phyloP scores from a whole-genome alignment of 30 jellyfish, hydroid and myxozoan species.

The Aurelia aurita region DNA sequence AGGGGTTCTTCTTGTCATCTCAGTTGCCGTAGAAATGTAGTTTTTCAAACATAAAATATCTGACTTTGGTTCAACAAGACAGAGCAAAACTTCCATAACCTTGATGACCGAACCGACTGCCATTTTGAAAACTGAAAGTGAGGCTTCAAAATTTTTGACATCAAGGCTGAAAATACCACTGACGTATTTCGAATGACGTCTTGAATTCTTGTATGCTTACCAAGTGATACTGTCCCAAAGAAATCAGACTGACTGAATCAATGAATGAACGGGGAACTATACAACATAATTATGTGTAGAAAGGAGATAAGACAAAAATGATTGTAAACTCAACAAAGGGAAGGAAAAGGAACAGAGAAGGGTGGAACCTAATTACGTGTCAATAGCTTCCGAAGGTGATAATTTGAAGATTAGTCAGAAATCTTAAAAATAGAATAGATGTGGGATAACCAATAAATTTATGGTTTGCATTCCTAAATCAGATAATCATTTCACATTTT shows the following conservation, averaged over 20 bases:
- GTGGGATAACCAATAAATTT: conserved; percentile 16
- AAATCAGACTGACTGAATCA: conserved; percentile 1
- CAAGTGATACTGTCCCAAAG: conserved; percentile 8
- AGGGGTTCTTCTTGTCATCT: conserved; percentile 2
- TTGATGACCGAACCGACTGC: neutral
- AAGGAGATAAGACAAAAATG: conserved; percentile 17
- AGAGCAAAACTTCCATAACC: conserved; percentile 6
- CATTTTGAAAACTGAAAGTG: neutral
- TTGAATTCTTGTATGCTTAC: neutral
- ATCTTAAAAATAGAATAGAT: conserved; percentile 6
- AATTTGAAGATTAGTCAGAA: conserved; percentile 24
- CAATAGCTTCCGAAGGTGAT: conserved; percentile 36
- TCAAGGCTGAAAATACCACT: neutral
- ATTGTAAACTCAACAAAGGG: conserved; percentile 25
- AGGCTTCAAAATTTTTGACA: neutral
- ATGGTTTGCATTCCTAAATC: conserved; percentile 16
- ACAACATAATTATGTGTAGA: conserved; percentile 16
- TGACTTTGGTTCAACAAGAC: conserved; percentile 5
- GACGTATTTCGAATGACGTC: neutral
- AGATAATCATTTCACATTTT: conserved; percentile 5
- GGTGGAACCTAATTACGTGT: conserved; percentile 34
- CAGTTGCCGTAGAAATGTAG: neutral
- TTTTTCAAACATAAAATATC: conserved; percentile 1
- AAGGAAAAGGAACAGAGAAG: conserved; percentile 4
- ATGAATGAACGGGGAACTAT: neutral